Evolutionary conservation across 2,888 invertebrate species (phyloP), one percentile per base, ranked within the genome.

Genomic region (Helleia helle): DNA sequence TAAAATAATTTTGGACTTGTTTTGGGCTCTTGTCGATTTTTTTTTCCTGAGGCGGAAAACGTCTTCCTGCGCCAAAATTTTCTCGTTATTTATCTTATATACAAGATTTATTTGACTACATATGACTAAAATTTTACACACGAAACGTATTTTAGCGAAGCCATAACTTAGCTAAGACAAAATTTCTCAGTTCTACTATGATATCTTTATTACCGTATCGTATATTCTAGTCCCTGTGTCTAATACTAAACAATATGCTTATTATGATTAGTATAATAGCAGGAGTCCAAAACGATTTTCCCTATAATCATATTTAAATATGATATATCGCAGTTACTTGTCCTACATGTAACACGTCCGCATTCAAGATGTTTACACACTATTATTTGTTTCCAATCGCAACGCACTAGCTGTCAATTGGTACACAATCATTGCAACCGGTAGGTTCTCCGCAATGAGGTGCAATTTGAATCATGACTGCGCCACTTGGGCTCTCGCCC

Each of bases 391-490:
- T 44, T 46, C 48, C 48, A 50, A 53, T 54, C 48, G 43, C 47
- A 56, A 51, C 50, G 51, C 54, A 50, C 51, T 51, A 53, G 54
- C 59, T 55, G 67, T 68, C 65, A 68, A 70, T 75, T 62, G 64
- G 71, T 70, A 63, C 64, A 71, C 69, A 76, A 73, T 71, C 71
- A 65, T 55, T 52, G 64, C 65, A 65, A 62, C 66, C 58, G 66
- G 62, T 69, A 59, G 62, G 64, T 65, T 63, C 65, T 55, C 60
- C 57, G 62, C 60, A 58, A 77, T 75, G 69, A 73, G 71, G 58
- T 67, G 70, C 71, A 79, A 81, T 80, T 79, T 77, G 54, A 65
- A 65, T 66, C 71, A 72, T 70, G 74, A 67, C 71, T 74, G 72
- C 68, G 68, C 69, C 69, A 59, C 59, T 61, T 52, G 62, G 52